A percentile compares a stretch with the other conserved stretches of the same genome.
Evolutionary conservation across 2,113 vertebrate species (phyloP).

Genomic region (Pica pica): DNA sequence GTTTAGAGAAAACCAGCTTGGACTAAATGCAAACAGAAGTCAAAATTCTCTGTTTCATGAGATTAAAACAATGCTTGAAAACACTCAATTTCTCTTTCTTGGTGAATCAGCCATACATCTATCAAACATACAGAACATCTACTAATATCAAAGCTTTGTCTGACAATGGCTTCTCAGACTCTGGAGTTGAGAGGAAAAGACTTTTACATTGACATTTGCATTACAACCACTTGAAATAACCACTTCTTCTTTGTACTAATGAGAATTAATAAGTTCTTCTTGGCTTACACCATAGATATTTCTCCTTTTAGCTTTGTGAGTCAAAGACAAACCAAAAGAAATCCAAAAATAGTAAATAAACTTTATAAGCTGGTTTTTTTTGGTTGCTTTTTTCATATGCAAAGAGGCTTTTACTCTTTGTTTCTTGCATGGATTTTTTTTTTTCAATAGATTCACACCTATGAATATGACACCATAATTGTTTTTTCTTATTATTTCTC

Average conservation of each 20-base stretch:
- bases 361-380: not conserved
- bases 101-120: not conserved
- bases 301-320: not conserved
- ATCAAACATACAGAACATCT: not conserved
- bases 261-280: not conserved
- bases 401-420: not conserved
- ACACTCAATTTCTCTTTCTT: not conserved
- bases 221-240: not conserved
- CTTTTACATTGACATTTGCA: not conserved
- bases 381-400: not conserved
- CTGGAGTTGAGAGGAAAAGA: not conserved
- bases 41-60: not conserved
- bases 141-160: not conserved
- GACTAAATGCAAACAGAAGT: not conserved
- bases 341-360: constrained; percentile 1
- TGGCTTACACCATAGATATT: not conserved
- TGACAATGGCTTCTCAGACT: not conserved
- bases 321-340: constrained; percentile 1
- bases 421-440: not conserved
- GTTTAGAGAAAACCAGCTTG: not conserved
- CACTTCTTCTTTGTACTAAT: not conserved
- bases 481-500: not conserved
- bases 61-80: not conserved
- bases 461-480: not conserved
- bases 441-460: not conserved